phyloP scores from a whole-genome alignment of 2,888 invertebrate genomes.

The Drosophila glabriapex region DNA sequence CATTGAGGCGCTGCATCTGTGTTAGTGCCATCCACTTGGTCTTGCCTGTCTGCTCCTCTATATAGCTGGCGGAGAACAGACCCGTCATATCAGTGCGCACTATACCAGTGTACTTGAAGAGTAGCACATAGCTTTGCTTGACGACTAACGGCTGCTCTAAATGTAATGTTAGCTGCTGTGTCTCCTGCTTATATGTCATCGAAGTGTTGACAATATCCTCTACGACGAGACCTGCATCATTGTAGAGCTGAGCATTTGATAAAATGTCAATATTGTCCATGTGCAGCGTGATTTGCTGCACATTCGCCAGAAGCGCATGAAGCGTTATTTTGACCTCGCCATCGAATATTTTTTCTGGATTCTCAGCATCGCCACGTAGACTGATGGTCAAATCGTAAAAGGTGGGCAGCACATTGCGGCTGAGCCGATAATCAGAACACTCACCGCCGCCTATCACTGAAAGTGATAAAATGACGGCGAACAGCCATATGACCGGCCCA shows the following conservation, averaged over 20 bases:
- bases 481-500: constrained; percentile 11
- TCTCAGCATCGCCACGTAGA: constrained; percentile 65
- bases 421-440: constrained; percentile 71
- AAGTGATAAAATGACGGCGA: constrained; percentile 31
- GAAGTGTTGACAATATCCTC: constrained; percentile 26
- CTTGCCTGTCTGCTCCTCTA: constrained; percentile 47
- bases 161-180: constrained; percentile 85
- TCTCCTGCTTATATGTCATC: constrained; percentile 69
- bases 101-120: constrained; percentile 85
- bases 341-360: constrained; percentile 67
- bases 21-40: constrained; percentile 87
- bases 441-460: constrained; percentile 29
- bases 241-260: constrained; percentile 38
- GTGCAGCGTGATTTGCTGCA: constrained; percentile 86
- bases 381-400: constrained; percentile 86
- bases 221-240: constrained; percentile 22
- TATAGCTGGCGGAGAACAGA: constrained; percentile 74
- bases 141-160: constrained; percentile 79
- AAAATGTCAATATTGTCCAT: constrained; percentile 72
- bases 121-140: constrained; percentile 85
- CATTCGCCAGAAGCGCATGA: constrained; percentile 83
- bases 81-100: constrained; percentile 85
- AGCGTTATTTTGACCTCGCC: constrained; percentile 86
- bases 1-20: constrained; percentile 89
- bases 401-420: constrained; percentile 85